These are phyloP conservation scores for Reinhardtius hippoglossoides DNA, from an alignment of 2,113 vertebrate genomes.

Conservation along the genomic window DNA sequence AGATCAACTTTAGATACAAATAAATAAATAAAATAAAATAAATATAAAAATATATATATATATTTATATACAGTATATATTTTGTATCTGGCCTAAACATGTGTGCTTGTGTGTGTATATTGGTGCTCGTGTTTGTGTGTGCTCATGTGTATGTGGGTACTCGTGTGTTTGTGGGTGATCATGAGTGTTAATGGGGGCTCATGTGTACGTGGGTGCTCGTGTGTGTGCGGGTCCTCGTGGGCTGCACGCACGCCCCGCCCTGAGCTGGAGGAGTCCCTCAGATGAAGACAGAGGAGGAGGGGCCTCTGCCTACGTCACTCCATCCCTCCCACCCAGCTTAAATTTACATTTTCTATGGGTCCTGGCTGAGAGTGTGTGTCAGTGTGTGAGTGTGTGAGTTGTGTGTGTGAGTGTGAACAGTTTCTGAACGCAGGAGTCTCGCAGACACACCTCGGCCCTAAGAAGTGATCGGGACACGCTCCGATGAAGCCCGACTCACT, in stretches of 20 bases:
- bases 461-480: conserved; percentile 63
- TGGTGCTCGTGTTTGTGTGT: neutral
- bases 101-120: too few species aligned
- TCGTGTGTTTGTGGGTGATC: neutral
- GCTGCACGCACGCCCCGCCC: conserved; percentile 58
- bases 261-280: conserved; percentile 66
- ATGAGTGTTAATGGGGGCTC: too few species aligned
- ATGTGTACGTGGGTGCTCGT: neutral
- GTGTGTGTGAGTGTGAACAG: conserved; percentile 36
- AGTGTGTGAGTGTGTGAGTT: conserved; percentile 3
- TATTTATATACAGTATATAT: too few species aligned
- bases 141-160: neutral
- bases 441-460: conserved; percentile 74
- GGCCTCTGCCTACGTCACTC: conserved; percentile 51
- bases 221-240: neutral
- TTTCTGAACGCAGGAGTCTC: conserved; percentile 50
- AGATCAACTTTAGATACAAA: too few species aligned
- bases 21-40: too few species aligned
- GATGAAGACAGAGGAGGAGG: conserved; percentile 41
- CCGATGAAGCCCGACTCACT: conserved; percentile 61
- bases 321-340: conserved; percentile 67
- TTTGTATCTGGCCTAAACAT: too few species aligned
- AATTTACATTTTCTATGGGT: conserved; percentile 83
- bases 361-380: conserved; percentile 56
- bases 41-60: too few species aligned